Percentiles rank a stretch among this genome's conserved stretches.
These are phyloP conservation scores for Galerucella calmariensis DNA, from an alignment of 2,888 invertebrate species.

Conservation along the genomic window DNA sequence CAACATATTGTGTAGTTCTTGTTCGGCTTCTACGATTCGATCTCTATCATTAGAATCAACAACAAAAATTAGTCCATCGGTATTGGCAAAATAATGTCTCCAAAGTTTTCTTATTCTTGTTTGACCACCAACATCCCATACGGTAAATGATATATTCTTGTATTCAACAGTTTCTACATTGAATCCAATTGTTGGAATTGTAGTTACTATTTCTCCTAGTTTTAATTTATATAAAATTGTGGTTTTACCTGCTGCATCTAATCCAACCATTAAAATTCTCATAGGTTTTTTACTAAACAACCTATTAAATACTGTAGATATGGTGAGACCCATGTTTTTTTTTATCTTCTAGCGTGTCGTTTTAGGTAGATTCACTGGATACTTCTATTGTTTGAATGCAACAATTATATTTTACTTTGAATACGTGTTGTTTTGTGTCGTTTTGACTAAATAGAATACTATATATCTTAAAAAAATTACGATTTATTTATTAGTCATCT, in stretches of 20 bases:
- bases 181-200: conserved; percentile 98
- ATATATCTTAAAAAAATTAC: neutral
- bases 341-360: neutral
- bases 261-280: conserved; percentile 97
- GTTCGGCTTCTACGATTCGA: conserved; percentile 90
- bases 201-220: conserved; percentile 97
- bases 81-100: conserved; percentile 99
- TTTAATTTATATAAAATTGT: conserved; percentile 97
- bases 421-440: neutral
- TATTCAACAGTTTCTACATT: conserved; percentile 99
- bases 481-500: conserved; percentile 1
- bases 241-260: conserved; percentile 99
- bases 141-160: conserved; percentile 98
- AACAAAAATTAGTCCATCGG: conserved; percentile 96
- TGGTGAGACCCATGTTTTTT: conserved; percentile 91
- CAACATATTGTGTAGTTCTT: conserved; percentile 69
- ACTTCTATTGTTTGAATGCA: neutral
- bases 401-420: neutral
- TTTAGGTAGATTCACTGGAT: neutral
- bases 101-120: conserved; percentile 97
- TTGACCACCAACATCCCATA: conserved; percentile 99
- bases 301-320: conserved; percentile 91
- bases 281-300: conserved; percentile 98
- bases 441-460: neutral
- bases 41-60: conserved; percentile 98